Conservation (phyloP, 2,888 invertebrate species). For the Lochmaea capreae region DNA sequence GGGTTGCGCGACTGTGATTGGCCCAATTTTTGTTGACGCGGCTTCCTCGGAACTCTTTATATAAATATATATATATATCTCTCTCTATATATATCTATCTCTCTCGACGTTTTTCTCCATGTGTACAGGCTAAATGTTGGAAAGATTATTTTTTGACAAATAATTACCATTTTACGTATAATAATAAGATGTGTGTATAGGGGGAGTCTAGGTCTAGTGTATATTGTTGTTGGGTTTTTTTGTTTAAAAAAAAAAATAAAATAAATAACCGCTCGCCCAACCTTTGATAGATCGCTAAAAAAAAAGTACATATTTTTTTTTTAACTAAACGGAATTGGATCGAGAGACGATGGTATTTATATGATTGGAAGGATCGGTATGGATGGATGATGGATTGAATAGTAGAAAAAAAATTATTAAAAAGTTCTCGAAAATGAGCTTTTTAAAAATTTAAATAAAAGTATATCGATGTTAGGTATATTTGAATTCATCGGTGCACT, state of each 20-base stretch:
- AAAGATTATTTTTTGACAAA: conserved; percentile 65
- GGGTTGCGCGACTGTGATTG: conserved; percentile 63
- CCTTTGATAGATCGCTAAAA: conserved; percentile 58
- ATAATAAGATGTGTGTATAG: conserved; percentile 61
- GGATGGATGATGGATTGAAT: not conserved
- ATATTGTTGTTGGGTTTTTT: conserved; percentile 64
- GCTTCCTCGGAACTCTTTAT: conserved; percentile 49
- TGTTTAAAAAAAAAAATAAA: conserved; percentile 21
- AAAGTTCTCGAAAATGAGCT: not conserved
- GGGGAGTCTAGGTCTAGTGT: conserved; percentile 64
- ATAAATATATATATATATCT: conserved; percentile 11
- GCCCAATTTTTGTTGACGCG: conserved; percentile 55
- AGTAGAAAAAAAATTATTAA: no score
- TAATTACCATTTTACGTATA: conserved; percentile 64
- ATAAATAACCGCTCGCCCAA: conserved; percentile 52
- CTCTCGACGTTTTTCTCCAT: conserved; percentile 54
- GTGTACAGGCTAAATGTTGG: conserved; percentile 64
- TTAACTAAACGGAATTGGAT: conserved; percentile 39
- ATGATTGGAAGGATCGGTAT: conserved; percentile 11
- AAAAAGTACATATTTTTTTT: conserved; percentile 38
- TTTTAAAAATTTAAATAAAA: not conserved
- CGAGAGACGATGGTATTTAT: conserved; percentile 30
- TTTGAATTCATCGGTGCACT: not conserved
- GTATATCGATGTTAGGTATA: not conserved
- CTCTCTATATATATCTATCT: conserved; percentile 22